These are phyloP conservation scores for Tineola bisselliella DNA, from an alignment of 2,888 invertebrate species.

Conservation along the genomic window DNA sequence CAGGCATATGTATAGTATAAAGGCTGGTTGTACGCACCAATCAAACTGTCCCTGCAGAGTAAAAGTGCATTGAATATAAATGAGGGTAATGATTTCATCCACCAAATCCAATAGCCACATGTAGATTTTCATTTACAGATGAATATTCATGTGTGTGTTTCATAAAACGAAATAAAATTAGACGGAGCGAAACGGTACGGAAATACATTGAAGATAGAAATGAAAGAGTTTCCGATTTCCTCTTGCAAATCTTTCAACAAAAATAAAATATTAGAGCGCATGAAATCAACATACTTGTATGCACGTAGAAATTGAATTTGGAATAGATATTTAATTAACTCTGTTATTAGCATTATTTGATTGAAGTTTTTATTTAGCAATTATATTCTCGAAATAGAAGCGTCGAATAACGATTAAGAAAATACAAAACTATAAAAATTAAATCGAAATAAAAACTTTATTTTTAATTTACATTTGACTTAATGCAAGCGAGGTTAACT, in stretches of 20 bases:
- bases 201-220: not conserved
- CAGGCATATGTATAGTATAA: no score
- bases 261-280: not conserved
- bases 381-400: no score
- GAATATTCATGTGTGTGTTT: no score
- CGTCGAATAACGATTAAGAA: no score
- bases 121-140: no score
- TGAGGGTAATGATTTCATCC: slow-evolving; percentile 24
- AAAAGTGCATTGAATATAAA: slow-evolving; percentile 36
- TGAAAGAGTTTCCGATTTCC: not conserved
- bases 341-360: no score
- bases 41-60: not conserved
- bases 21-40: not conserved
- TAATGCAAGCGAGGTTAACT: no score
- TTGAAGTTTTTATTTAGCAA: no score
- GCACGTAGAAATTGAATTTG: slow-evolving; percentile 3
- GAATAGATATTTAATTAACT: slow-evolving; percentile 18
- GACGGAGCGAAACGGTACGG: not conserved
- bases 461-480: no score
- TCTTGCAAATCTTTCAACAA: not conserved
- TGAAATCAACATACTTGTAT: slow-evolving; percentile 12
- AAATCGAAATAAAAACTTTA: no score
- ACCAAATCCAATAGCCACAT: not conserved
- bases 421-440: no score
- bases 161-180: not conserved